A percentile compares a stretch with the other conserved stretches of the same genome.
Evolutionary conservation across 1,140 invertebrate genomes (phyloP).

Genomic region (Dufourea novaeangliae): DNA sequence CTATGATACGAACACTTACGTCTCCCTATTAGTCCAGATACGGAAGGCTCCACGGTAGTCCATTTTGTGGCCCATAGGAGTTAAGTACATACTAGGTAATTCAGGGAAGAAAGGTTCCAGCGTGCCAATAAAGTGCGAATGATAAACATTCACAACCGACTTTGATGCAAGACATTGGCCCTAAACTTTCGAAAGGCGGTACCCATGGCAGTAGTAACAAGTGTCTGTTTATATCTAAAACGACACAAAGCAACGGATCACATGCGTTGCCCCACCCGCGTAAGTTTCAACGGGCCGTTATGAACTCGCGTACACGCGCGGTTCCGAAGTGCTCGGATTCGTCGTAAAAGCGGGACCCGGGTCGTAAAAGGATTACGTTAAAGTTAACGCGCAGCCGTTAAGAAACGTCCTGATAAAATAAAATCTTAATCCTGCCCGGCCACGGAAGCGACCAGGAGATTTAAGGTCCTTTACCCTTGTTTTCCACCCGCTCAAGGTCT

Average conservation of each 20-base stretch:
- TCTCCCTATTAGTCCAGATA: too few species aligned
- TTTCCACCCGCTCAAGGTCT: background rate
- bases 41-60: too few species aligned
- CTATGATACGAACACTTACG: too few species aligned
- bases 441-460: constrained; percentile 65
- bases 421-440: constrained; percentile 74
- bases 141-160: too few species aligned
- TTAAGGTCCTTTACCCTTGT: constrained; percentile 67
- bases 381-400: constrained; percentile 67
- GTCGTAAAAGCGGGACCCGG: constrained; percentile 59
- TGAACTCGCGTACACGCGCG: constrained; percentile 16
- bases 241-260: constrained; percentile 12
- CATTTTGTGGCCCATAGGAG: too few species aligned
- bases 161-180: too few species aligned
- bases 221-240: too few species aligned
- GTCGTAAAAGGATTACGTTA: constrained; percentile 77
- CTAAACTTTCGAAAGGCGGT: too few species aligned
- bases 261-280: constrained; percentile 8
- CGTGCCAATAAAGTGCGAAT: too few species aligned
- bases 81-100: too few species aligned
- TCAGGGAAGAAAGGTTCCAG: too few species aligned
- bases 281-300: constrained; percentile 27
- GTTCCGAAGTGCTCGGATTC: constrained; percentile 67
- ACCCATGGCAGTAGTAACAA: too few species aligned
- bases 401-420: constrained; percentile 75